Conservation (phyloP, 2,888 invertebrate genomes). For the Acleris holmiana region DNA sequence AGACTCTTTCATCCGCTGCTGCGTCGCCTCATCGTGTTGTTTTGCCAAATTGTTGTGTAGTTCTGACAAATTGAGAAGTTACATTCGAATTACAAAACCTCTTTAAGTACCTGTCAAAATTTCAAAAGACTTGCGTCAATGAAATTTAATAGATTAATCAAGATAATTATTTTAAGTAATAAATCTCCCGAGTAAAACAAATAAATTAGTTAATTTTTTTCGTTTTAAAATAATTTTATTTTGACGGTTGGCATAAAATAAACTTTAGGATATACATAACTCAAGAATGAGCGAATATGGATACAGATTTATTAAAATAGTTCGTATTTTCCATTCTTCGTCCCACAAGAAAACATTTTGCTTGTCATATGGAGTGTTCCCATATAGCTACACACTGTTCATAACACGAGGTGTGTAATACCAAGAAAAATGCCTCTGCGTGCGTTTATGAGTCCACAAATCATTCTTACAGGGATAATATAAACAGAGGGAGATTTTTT, state of each 20-base stretch:
- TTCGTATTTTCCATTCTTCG: not conserved
- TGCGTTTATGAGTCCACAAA: slow-evolving; percentile 33
- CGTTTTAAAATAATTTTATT: too few relatives aligned
- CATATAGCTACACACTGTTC: not conserved
- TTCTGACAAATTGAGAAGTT: slow-evolving; percentile 53
- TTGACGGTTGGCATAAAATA: too few relatives aligned
- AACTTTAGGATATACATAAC: too few relatives aligned
- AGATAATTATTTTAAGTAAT: too few relatives aligned
- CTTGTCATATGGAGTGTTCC: slow-evolving; percentile 10
- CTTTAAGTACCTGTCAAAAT: too few relatives aligned
- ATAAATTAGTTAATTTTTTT: too few relatives aligned
- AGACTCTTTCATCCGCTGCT: slow-evolving; percentile 68
- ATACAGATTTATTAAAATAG: slow-evolving; percentile 2
- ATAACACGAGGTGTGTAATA: slow-evolving; percentile 26
- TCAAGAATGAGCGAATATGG: not conserved
- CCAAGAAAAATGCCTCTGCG: slow-evolving; percentile 12
- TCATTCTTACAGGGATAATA: slow-evolving; percentile 30
- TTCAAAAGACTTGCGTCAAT: too few relatives aligned
- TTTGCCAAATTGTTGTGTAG: slow-evolving; percentile 67
- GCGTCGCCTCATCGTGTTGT: slow-evolving; percentile 65
- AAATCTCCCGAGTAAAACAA: too few relatives aligned
- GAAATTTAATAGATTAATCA: too few relatives aligned
- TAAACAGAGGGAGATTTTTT: slow-evolving; percentile 9
- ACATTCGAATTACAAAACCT: not conserved
- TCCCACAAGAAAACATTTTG: slow-evolving; percentile 5